phyloP scores from a whole-genome alignment of 2,888 invertebrate genomes.

The Tetranychus piercei region DNA sequence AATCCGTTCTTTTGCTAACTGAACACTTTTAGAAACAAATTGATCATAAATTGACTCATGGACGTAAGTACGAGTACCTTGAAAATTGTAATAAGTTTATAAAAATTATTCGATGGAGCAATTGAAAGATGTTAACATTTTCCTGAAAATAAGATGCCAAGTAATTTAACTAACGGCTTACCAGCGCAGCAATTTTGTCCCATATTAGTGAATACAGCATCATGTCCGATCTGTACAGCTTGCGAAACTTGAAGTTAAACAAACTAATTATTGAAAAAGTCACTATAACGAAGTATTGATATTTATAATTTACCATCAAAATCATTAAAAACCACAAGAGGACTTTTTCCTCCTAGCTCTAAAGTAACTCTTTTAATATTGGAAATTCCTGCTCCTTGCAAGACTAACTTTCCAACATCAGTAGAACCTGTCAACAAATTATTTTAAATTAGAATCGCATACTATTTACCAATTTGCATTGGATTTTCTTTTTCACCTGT shows the following conservation, averaged over 20 bases:
- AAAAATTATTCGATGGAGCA: too few species aligned
- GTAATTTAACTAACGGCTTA: too few species aligned
- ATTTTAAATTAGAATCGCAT: not conserved
- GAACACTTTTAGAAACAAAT: slow-evolving; percentile 55
- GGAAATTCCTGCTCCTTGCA: not conserved
- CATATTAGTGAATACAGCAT: slow-evolving; percentile 33
- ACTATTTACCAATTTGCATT: not conserved
- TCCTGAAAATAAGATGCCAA: too few species aligned
- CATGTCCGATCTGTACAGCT: slow-evolving; percentile 32
- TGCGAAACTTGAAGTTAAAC: slow-evolving; percentile 28
- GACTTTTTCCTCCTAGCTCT: slow-evolving; percentile 76
- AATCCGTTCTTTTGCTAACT: slow-evolving; percentile 47
- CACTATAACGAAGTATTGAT: not conserved
- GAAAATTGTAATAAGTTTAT: too few species aligned
- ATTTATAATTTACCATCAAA: slow-evolving; percentile 32
- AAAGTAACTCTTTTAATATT: slow-evolving; percentile 59
- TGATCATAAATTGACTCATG: slow-evolving; percentile 67
- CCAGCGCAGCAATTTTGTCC: slow-evolving; percentile 69
- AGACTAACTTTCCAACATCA: slow-evolving; percentile 1
- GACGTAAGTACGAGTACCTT: slow-evolving; percentile 58
- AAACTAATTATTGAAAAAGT: not conserved
- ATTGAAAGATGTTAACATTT: too few species aligned
- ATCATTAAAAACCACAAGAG: slow-evolving; percentile 62
- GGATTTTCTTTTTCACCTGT: slow-evolving; percentile 39
- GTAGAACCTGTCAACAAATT: not conserved